phyloP scores from a whole-genome alignment of 2,888 invertebrate genomes.

The Hyles lineata region DNA sequence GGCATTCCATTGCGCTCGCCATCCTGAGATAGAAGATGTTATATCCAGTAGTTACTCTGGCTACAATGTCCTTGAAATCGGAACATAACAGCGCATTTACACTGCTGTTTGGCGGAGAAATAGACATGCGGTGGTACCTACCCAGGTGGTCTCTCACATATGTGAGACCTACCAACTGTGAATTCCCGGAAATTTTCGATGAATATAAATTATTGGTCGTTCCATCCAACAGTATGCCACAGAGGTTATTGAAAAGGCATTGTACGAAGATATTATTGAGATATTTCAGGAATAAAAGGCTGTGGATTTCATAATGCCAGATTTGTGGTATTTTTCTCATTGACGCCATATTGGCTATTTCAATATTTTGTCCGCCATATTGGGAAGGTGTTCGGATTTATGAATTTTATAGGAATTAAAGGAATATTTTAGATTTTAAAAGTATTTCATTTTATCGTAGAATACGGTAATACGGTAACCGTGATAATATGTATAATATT shows the following conservation, averaged over 20 bases:
- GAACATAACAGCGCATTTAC: no score
- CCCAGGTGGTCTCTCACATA: no score
- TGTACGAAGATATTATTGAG: slow-evolving; percentile 52
- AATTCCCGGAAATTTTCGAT: no score
- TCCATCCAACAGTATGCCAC: slow-evolving; percentile 39
- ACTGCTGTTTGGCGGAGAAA: no score
- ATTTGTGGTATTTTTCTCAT: slow-evolving; percentile 49
- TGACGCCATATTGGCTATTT: slow-evolving; percentile 30
- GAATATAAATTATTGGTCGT: not conserved
- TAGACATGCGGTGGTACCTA: no score
- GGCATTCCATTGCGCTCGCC: no score
- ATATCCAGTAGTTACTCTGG: no score
- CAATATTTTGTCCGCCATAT: slow-evolving; percentile 1
- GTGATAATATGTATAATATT: no score
- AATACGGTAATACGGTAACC: no score
- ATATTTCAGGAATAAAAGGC: slow-evolving; percentile 51
- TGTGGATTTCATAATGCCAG: slow-evolving; percentile 50
- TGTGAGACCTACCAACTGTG: not conserved
- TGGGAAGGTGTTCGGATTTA: not conserved
- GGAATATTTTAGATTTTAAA: not conserved
- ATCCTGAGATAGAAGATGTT: no score
- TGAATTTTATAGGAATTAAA: not conserved
- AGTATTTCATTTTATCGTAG: no score
- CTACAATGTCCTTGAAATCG: no score
- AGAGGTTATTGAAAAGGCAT: slow-evolving; percentile 52